Conservation (phyloP, 35 echinoderm and acorn worm species). For the Eucidaris tribuloides region DNA sequence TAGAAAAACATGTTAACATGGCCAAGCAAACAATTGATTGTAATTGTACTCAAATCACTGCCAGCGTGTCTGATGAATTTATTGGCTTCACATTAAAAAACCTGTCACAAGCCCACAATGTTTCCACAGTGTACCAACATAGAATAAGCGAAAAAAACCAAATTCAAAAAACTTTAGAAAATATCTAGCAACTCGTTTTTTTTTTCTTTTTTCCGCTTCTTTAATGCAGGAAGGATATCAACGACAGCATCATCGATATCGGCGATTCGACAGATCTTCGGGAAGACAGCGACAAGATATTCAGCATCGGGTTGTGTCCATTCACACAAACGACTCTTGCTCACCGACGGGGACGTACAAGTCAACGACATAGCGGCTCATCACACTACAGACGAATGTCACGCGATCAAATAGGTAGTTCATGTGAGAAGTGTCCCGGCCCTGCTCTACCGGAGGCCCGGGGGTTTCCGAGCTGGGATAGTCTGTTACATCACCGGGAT, state of each 20-base stretch:
- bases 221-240: constrained; percentile 22
- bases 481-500: constrained; percentile 71
- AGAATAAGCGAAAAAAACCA: no score
- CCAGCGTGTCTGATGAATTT: no score
- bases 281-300: constrained; percentile 62
- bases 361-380: constrained; percentile 78
- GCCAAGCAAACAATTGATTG: no score
- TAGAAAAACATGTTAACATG: no score
- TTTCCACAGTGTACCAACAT: no score
- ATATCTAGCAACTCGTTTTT: no score
- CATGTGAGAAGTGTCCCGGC: constrained; percentile 31
- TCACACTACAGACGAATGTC: constrained; percentile 51
- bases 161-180: no score
- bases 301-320: constrained; percentile 59
- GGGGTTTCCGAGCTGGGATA: constrained; percentile 44
- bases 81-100: no score
- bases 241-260: constrained; percentile 38
- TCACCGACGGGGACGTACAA: constrained; percentile 14
- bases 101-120: no score
- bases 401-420: constrained; percentile 25
- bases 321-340: constrained; percentile 43
- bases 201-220: no score
- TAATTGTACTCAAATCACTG: no score
- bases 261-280: constrained; percentile 53
- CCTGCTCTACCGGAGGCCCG: constrained; percentile 58